Conservation (phyloP, 2,888 invertebrate genomes). For the Eilema depressum region DNA sequence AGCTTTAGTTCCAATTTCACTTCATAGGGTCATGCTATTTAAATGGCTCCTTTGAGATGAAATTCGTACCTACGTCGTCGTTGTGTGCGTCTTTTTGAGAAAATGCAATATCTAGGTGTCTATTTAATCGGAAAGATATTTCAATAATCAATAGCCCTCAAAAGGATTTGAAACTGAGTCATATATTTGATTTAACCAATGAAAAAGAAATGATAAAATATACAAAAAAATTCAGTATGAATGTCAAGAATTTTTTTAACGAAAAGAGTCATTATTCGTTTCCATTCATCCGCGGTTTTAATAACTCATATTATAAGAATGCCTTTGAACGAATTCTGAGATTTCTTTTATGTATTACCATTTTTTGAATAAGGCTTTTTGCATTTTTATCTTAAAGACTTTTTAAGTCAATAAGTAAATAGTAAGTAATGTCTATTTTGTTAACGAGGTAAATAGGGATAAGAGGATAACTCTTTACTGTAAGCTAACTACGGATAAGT, state of each 20-base stretch:
- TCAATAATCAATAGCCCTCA: not conserved
- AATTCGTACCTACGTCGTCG: constrained; percentile 27
- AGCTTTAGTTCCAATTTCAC: constrained; percentile 38
- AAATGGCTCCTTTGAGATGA: constrained; percentile 49
- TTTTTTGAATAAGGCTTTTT: not conserved
- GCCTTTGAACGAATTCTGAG: not conserved
- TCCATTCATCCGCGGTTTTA: not conserved
- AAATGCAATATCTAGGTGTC: not conserved
- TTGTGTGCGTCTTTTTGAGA: constrained; percentile 3
- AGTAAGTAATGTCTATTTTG: not conserved
- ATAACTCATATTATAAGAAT: not conserved
- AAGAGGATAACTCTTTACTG: not conserved
- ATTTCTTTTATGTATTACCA: not conserved
- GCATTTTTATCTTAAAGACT: not conserved
- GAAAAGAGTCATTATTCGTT: not conserved
- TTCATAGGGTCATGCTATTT: constrained; percentile 23
- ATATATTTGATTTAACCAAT: not conserved
- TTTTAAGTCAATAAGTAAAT: not conserved
- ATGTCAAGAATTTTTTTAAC: not conserved
- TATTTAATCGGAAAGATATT: not conserved
- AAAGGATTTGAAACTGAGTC: not conserved
- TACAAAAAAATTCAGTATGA: not conserved
- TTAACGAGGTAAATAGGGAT: not conserved
- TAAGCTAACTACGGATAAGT: not conserved
- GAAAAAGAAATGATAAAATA: not conserved